A percentile compares a stretch with the other conserved stretches of the same genome.
phyloP scores from a whole-genome alignment of 2,888 invertebrate species.

The Notodonta dromedarius region DNA sequence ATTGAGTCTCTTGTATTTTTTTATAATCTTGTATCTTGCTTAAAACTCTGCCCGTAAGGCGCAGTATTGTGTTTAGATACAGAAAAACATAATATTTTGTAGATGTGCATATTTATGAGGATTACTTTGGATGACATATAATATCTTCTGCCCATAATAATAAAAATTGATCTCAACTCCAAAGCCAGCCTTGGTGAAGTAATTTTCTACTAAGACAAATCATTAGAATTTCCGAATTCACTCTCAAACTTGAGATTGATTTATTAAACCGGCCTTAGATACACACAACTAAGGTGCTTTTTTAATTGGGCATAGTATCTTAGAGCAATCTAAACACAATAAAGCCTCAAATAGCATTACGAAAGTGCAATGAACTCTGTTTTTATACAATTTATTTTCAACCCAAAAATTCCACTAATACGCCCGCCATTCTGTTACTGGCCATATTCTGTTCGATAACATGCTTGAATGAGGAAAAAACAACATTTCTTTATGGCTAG shows the following conservation, averaged over 20 bases:
- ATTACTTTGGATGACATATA: neutral
- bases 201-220: no score
- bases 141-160: neutral
- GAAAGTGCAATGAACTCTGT: slow-evolving; percentile 34
- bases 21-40: slow-evolving; percentile 13
- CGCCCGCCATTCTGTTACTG: slow-evolving; percentile 48
- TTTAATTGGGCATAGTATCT: neutral
- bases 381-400: slow-evolving; percentile 25
- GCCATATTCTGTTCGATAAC: slow-evolving; percentile 38
- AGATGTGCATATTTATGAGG: no score
- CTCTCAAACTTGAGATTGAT: no score
- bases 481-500: slow-evolving; percentile 32
- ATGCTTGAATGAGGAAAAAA: slow-evolving; percentile 21
- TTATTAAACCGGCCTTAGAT: neutral
- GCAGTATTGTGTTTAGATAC: slow-evolving; percentile 24
- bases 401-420: slow-evolving; percentile 42
- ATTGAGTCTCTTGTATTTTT: neutral
- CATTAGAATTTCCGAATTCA: no score
- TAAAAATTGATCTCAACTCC: no score
- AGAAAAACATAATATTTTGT: neutral
- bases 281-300: neutral
- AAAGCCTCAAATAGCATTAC: slow-evolving; percentile 36
- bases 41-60: slow-evolving; percentile 8
- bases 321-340: slow-evolving; percentile 18
- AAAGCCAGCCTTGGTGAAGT: no score